Conservation (phyloP, 2,888 invertebrate genomes). For the Catocala nupta region DNA sequence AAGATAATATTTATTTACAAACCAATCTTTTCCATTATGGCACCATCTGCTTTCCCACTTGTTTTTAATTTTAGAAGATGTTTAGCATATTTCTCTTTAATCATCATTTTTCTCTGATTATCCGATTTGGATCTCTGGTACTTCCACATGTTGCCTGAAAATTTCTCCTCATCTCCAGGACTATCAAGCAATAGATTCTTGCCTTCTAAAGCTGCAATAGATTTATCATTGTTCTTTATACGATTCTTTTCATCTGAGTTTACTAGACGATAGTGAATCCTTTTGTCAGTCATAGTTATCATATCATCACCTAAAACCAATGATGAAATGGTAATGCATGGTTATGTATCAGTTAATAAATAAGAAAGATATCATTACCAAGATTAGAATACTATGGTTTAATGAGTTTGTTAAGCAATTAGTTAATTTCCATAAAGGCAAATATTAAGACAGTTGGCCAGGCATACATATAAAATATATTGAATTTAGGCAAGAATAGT, state of each 20-base stretch:
- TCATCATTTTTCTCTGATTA: constrained; percentile 65
- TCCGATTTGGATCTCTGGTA: constrained; percentile 64
- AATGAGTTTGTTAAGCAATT: too few relatives aligned
- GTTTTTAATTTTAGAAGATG: constrained; percentile 63
- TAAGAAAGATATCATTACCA: too few relatives aligned
- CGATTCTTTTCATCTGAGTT: constrained; percentile 72
- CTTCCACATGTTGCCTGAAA: constrained; percentile 72
- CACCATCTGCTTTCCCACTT: constrained; percentile 56
- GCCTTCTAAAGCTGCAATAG: constrained; percentile 78
- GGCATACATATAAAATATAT: too few relatives aligned
- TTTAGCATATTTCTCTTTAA: constrained; percentile 75
- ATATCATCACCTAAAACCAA: constrained; percentile 72
- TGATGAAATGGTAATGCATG: constrained; percentile 21
- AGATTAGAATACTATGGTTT: too few relatives aligned
- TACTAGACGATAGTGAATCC: constrained; percentile 67
- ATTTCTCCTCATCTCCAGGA: constrained; percentile 61
- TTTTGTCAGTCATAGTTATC: constrained; percentile 61
- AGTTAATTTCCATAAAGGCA: too few relatives aligned
- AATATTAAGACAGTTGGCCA: too few relatives aligned
- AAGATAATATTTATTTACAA: neutral
- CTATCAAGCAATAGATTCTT: constrained; percentile 74
- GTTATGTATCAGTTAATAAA: neutral
- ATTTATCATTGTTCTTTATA: constrained; percentile 81
- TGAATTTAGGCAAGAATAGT: too few relatives aligned
- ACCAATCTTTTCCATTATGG: constrained; percentile 14